Percentiles rank a stretch among this genome's conserved stretches.
Evolutionary conservation across 2,888 invertebrate genomes (phyloP).

Genomic region (Amphipyra tragopoginis): DNA sequence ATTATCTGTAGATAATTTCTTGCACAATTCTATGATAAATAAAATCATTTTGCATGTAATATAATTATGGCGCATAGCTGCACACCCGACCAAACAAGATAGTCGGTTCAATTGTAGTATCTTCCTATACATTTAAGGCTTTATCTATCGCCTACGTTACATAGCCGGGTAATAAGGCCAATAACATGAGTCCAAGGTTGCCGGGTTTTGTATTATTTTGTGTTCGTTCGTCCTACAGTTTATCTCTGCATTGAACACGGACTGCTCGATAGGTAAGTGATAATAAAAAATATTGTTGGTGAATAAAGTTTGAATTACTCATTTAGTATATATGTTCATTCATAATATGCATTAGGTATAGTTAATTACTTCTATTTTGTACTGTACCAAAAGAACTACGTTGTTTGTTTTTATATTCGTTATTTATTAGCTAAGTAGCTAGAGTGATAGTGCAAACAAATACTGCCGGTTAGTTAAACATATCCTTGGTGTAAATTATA

Average conservation of each 20-base stretch:
- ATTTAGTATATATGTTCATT: neutral
- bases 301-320: neutral
- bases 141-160: constrained; percentile 35
- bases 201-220: constrained; percentile 23
- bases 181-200: constrained; percentile 54
- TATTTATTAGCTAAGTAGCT: neutral
- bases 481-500: too few species aligned
- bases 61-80: neutral
- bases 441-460: too few species aligned
- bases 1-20: too few species aligned
- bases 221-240: constrained; percentile 19
- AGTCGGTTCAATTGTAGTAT: neutral
- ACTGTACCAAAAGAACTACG: neutral
- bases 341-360: too few species aligned
- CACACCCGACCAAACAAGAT: constrained; percentile 12
- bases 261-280: constrained; percentile 34
- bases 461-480: too few species aligned
- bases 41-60: neutral
- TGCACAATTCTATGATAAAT: neutral
- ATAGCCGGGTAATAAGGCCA: constrained; percentile 47
- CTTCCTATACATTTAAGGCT: neutral
- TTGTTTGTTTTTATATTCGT: neutral
- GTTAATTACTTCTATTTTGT: neutral
- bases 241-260: constrained; percentile 12
- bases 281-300: neutral